Base-by-base conservation (phyloP, 2,888 invertebrate species). In the Zaprionus obscuricornis region DNA sequence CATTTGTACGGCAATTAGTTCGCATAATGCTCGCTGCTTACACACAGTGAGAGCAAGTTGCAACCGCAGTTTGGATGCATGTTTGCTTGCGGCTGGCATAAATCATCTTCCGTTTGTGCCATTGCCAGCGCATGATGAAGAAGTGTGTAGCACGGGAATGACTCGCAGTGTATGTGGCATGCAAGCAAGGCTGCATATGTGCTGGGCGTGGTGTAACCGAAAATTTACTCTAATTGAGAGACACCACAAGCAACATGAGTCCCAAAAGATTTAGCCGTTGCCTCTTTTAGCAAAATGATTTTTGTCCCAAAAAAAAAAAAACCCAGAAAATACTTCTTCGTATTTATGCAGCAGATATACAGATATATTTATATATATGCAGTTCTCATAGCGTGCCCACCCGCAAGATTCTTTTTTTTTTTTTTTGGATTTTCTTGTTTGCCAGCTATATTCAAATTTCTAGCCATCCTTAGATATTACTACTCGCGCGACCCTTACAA, bases 1-100 rank as follows among this genome's bases (percentile, higher is more conserved):
- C 87, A 89, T 89, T 89, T 89, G 89, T 89, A 86, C 82, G 83
- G 88, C 86, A 88, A 88, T 88, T 88, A 88, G 87, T 87, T 75
- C 73, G 73, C 68, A 73, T 66, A 78, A 73, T 68, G 58, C 54
- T 45, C 49, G 40, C 5, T 22, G 7, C 36, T 45, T 46, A 31
- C 40, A 40, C 20, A 46, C 39, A 31, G 16, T 31, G 24, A 33
- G 47, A 24, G 46, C 39, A 42, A 37, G 33, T 17, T 16, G 14
- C 24, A 31, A 31, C 7, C 29, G 29, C 46, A 42, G 37, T 55
- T n/a, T 51, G 46, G 56, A 60, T 59, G 65, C 71, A 73, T 71
- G 75, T 72, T 72, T 62, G 70, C 66, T 78, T 71, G 74, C 66
- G 71, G 81, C 66, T 63, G 66, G 66, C 78, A 86, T 85, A 85